phyloP scores from a whole-genome alignment of 1,140 invertebrate species.

The Pseudomyrmex flavicornis region DNA sequence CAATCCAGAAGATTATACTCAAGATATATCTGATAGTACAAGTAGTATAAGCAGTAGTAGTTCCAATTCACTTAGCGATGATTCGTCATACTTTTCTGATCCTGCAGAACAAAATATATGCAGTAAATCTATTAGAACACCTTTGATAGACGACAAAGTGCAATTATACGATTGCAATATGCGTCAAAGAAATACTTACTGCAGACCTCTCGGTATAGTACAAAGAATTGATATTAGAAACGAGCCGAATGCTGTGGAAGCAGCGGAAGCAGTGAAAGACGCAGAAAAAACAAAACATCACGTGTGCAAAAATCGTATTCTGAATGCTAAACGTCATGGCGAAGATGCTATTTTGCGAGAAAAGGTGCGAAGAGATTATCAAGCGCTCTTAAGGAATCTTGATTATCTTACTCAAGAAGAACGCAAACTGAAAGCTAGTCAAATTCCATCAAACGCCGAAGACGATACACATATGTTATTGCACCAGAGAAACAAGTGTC shows the following conservation, averaged over 20 bases:
- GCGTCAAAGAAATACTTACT: slow-evolving; percentile 74
- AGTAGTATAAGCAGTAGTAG: slow-evolving; percentile 71
- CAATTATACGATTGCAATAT: slow-evolving; percentile 79
- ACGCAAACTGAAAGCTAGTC: slow-evolving; percentile 78
- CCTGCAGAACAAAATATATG: slow-evolving; percentile 63
- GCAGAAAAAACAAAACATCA: slow-evolving; percentile 66
- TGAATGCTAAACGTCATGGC: slow-evolving; percentile 80
- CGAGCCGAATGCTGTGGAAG: slow-evolving; percentile 79
- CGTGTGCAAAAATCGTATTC: slow-evolving; percentile 69
- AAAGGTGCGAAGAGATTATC: slow-evolving; percentile 84
- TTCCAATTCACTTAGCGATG: slow-evolving; percentile 78
- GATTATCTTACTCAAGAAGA: slow-evolving; percentile 77
- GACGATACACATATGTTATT: slow-evolving; percentile 35
- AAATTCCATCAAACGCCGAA: slow-evolving; percentile 64
- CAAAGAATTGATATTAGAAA: slow-evolving; percentile 77
- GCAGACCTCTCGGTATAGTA: slow-evolving; percentile 77
- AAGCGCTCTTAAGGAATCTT: slow-evolving; percentile 82
- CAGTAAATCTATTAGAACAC: slow-evolving; percentile 65
- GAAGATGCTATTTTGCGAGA: slow-evolving; percentile 84
- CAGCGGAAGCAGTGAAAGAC: slow-evolving; percentile 74
- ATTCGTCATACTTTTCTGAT: slow-evolving; percentile 82
- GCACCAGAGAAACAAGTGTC: slow-evolving; percentile 71
- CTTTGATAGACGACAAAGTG: slow-evolving; percentile 72
- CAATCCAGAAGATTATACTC: slow-evolving; percentile 80
- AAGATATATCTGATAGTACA: slow-evolving; percentile 72